Conservation (phyloP, 2,113 vertebrate genomes). For the Atractosteus spatula region DNA sequence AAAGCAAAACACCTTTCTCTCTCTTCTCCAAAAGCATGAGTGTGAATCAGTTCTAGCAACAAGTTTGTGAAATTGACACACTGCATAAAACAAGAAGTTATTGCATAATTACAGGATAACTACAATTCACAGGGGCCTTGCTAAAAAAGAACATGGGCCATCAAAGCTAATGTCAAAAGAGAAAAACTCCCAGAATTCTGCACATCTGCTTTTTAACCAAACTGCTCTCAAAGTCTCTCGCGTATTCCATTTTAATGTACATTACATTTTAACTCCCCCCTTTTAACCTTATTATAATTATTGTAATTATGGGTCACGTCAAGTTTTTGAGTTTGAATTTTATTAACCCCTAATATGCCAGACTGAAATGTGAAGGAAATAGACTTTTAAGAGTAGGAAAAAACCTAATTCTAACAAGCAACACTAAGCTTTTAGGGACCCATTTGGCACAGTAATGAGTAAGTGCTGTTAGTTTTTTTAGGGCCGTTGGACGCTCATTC, state of each 20-base stretch:
- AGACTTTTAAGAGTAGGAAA: conserved; percentile 4
- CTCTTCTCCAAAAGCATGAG: conserved; percentile 18
- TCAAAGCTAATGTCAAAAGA: too few species aligned
- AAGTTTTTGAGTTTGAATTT: conserved; percentile 23
- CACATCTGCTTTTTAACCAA: conserved; percentile 11
- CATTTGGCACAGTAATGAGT: conserved; percentile 8
- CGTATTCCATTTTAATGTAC: conserved; percentile 10
- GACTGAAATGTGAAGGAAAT: conserved; percentile 6
- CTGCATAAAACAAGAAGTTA: too few species aligned
- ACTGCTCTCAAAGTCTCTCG: conserved; percentile 9
- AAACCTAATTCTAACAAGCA: conserved; percentile 19
- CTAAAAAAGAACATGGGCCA: too few species aligned
- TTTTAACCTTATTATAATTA: too few species aligned
- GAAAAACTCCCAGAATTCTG: background rate
- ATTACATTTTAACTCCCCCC: conserved; percentile 25
- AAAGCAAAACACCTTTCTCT: conserved; percentile 17
- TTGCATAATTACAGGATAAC: too few species aligned
- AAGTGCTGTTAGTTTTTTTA: conserved; percentile 20
- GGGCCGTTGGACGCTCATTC: conserved; percentile 5
- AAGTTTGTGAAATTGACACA: too few species aligned
- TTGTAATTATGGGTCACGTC: conserved; percentile 15
- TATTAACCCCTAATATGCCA: conserved; percentile 13
- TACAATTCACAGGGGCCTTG: too few species aligned
- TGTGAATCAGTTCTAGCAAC: conserved; percentile 16
- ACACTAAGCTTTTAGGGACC: background rate